phyloP scores from a whole-genome alignment of 2,797 vertebrate genomes.

The Scyliorhinus canicula region DNA sequence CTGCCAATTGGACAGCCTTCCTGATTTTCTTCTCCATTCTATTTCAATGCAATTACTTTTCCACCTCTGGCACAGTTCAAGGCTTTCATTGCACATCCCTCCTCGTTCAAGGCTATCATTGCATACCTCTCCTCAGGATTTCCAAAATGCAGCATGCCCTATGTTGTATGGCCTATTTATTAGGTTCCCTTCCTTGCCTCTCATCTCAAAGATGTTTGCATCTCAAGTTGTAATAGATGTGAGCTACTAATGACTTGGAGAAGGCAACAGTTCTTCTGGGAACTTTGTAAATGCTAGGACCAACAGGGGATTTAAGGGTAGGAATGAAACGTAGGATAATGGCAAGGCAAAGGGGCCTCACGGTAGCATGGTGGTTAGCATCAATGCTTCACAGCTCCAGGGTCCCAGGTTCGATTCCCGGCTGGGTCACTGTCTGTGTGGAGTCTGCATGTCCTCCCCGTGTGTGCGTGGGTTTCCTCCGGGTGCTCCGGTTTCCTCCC shows the following conservation, averaged over 20 bases:
- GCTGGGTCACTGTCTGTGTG: too few species aligned
- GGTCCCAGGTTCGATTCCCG: too few species aligned
- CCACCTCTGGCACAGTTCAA: background rate
- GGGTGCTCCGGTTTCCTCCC: too few species aligned
- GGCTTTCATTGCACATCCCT: too few species aligned
- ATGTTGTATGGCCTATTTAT: background rate
- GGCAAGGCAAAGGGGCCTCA: background rate
- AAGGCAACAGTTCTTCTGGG: background rate
- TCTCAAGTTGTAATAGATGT: background rate
- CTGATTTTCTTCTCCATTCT: background rate
- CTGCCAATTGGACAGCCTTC: background rate
- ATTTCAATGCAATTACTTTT: background rate
- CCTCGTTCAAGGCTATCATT: background rate
- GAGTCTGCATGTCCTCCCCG: too few species aligned
- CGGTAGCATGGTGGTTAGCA: too few species aligned
- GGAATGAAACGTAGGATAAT: background rate
- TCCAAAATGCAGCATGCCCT: background rate
- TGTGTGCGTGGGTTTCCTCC: too few species aligned
- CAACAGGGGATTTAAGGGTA: background rate
- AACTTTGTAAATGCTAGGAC: background rate
- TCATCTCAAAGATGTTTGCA: background rate
- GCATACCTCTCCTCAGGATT: background rate
- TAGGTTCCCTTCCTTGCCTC: too few species aligned
- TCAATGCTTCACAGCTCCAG: too few species aligned
- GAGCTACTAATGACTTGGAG: background rate